These are phyloP conservation scores for Pseudopipra pipra DNA, from an alignment of 2,113 vertebrate species.

Conservation along the genomic window DNA sequence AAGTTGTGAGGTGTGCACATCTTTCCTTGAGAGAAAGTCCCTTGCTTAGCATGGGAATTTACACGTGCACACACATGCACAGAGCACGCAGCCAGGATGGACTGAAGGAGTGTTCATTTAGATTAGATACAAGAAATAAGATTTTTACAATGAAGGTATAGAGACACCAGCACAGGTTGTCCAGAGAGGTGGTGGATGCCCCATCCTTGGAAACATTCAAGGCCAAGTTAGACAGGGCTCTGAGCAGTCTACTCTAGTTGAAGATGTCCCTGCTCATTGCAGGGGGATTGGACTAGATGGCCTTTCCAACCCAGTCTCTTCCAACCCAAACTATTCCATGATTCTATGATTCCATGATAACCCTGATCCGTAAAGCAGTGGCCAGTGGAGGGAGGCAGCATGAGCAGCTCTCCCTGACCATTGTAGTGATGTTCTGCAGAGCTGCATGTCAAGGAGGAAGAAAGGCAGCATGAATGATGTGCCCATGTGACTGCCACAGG, in stretches of 20 bases:
- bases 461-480: neutral
- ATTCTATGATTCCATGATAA: neutral
- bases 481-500: accelerated
- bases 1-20: neutral
- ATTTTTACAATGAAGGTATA: neutral
- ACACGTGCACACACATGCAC: accelerated
- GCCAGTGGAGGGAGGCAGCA: neutral
- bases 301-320: neutral
- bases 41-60: neutral
- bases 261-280: neutral
- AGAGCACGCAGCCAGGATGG: neutral
- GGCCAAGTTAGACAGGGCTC: neutral
- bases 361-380: neutral
- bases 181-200: neutral
- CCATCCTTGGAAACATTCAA: neutral
- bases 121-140: neutral
- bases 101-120: neutral
- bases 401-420: accelerated
- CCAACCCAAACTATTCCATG: neutral
- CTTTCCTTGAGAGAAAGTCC: neutral
- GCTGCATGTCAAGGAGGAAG: neutral
- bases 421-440: neutral
- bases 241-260: neutral
- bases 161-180: neutral
- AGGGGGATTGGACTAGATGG: neutral